Conservation (phyloP, 2,797 vertebrate species). For the Pagetopsis macropterus region DNA sequence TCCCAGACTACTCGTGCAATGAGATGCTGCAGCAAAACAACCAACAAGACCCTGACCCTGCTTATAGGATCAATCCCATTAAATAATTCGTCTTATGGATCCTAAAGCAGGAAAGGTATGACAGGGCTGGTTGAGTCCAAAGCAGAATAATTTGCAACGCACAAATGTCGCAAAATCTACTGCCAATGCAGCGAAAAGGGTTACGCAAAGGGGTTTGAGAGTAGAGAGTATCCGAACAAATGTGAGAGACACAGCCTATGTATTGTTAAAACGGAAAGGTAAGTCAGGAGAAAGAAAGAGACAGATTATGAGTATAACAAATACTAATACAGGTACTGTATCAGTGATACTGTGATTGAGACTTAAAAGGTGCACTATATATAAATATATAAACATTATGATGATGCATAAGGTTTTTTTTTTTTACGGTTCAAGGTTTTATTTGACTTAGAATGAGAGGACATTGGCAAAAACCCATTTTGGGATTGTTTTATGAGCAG, state of each 20-base stretch:
- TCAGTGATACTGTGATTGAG: conserved; percentile 32
- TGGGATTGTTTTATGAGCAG: conserved; percentile 44
- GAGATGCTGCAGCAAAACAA: conserved; percentile 32
- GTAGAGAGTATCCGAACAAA: conserved; percentile 20
- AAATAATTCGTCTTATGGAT: conserved; percentile 19
- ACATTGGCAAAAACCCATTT: conserved; percentile 29
- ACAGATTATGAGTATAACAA: not conserved
- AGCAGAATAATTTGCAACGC: conserved; percentile 11
- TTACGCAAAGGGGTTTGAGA: not conserved
- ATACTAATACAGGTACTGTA: not conserved
- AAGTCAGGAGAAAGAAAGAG: conserved; percentile 8
- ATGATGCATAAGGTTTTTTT: conserved; percentile 47
- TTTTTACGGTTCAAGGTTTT: conserved; percentile 25
- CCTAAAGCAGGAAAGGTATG: conserved; percentile 12
- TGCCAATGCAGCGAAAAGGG: conserved; percentile 6
- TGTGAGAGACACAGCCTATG: conserved; percentile 35
- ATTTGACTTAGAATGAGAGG: conserved; percentile 37
- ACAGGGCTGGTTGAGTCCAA: conserved; percentile 16
- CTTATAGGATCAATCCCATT: conserved; percentile 11
- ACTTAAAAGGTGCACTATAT: conserved; percentile 41
- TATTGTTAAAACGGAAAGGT: conserved; percentile 12
- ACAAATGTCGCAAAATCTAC: conserved; percentile 1
- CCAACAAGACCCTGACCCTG: conserved; percentile 4
- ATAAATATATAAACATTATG: conserved; percentile 55
- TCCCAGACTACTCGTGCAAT: conserved; percentile 39